Conservation (phyloP, 2,113 vertebrate genomes). For the Eonycteris spelaea region DNA sequence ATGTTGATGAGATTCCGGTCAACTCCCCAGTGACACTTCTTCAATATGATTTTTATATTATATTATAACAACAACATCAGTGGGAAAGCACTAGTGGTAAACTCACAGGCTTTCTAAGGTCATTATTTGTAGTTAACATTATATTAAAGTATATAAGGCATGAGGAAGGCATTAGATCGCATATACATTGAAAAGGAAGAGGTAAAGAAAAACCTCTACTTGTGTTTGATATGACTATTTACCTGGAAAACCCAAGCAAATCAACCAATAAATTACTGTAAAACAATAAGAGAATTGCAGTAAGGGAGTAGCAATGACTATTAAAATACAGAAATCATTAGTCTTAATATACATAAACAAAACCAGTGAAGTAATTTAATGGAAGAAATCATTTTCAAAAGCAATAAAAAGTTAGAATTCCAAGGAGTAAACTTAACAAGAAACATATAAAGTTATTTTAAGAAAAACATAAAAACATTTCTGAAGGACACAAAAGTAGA, state of each 20-base stretch:
- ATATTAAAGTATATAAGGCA: neutral
- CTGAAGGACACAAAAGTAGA: neutral
- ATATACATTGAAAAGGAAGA: neutral
- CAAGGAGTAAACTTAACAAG: neutral
- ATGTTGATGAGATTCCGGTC: too few relatives aligned
- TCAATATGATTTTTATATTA: neutral
- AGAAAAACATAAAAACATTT: constrained; percentile 15
- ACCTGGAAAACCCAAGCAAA: constrained; percentile 12
- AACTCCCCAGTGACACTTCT: neutral
- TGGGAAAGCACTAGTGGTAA: neutral
- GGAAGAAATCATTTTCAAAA: constrained; percentile 30
- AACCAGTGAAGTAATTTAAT: neutral
- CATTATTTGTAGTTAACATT: neutral
- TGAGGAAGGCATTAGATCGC: neutral
- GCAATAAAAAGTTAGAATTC: neutral
- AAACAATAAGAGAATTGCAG: neutral
- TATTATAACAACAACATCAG: neutral
- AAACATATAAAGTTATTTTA: neutral
- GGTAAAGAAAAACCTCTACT: neutral
- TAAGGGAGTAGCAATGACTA: neutral
- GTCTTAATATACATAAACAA: neutral
- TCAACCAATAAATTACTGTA: neutral
- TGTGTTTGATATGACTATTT: neutral
- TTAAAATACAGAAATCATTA: neutral
- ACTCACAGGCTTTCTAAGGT: neutral